phyloP scores from a whole-genome alignment of 2,888 invertebrate species.

The Protophormia terraenovae region DNA sequence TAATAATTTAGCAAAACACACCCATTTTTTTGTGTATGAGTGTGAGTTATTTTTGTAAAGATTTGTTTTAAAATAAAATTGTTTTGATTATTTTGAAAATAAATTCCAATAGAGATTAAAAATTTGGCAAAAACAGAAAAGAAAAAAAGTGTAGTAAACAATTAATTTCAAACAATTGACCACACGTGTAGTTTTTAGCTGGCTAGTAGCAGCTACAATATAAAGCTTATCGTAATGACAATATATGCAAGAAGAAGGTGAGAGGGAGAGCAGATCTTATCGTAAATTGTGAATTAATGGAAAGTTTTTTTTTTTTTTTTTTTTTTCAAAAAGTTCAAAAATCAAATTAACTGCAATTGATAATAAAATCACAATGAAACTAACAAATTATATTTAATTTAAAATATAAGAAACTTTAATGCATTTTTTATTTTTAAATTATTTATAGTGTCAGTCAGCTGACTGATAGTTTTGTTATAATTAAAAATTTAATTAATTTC shows the following conservation, averaged over 20 bases:
- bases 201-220: no score
- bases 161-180: neutral
- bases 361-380: neutral
- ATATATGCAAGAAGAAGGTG: neutral
- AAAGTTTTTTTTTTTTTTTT: no score
- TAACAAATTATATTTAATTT: neutral
- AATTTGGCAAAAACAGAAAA: neutral
- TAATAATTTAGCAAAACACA: neutral
- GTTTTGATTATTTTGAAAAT: no score
- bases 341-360: neutral
- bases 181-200: neutral
- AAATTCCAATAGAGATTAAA: neutral
- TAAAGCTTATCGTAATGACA: neutral
- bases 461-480: neutral
- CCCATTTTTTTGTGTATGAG: neutral
- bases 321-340: neutral
- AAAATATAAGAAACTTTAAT: neutral
- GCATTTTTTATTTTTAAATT: neutral
- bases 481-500: slow-evolving; percentile 3
- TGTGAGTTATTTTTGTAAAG: no score
- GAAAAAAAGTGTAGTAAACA: neutral
- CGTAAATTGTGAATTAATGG: neutral
- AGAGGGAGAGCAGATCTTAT: neutral
- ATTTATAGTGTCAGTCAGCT: no score
- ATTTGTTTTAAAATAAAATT: neutral